A percentile compares a stretch with the other conserved stretches of the same genome.
phyloP scores from a whole-genome alignment of 1,140 invertebrate species.

The Panagrolaimus sp. region DNA sequence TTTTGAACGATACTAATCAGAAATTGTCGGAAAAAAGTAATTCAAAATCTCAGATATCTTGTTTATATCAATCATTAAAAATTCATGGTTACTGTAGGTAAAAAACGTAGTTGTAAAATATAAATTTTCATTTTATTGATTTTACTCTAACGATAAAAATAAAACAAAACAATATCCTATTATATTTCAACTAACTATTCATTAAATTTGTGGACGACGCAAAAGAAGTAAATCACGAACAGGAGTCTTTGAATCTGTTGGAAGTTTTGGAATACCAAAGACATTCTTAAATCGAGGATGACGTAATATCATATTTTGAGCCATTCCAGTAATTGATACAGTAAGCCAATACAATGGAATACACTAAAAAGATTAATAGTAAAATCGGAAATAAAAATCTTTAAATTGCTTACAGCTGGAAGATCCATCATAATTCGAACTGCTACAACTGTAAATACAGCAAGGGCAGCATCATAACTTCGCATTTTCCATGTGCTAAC shows the following conservation, averaged over 20 bases:
- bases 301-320: conserved; percentile 41
- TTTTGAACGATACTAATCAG: too few relatives aligned
- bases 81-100: too few relatives aligned
- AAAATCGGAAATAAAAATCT: background rate
- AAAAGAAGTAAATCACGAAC: conserved; percentile 42
- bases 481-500: conserved; percentile 26
- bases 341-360: conserved; percentile 51
- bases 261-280: conserved; percentile 42
- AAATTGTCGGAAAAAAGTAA: too few relatives aligned
- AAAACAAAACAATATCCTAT: conserved; percentile 5
- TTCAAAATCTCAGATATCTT: too few relatives aligned
- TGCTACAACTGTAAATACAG: conserved; percentile 37
- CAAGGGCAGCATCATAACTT: conserved; percentile 37
- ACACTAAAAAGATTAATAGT: conserved; percentile 34
- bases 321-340: conserved; percentile 39
- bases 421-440: conserved; percentile 44
- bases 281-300: conserved; percentile 45
- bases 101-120: too few relatives aligned
- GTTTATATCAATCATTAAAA: too few relatives aligned
- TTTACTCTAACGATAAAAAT: background rate
- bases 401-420: conserved; percentile 32
- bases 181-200: background rate
- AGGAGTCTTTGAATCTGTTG: conserved; percentile 43
- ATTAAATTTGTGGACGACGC: conserved; percentile 15
- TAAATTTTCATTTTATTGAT: too few relatives aligned